Evolutionary conservation across 2,797 vertebrate species (phyloP).

Genomic region (Columba guinea): DNA sequence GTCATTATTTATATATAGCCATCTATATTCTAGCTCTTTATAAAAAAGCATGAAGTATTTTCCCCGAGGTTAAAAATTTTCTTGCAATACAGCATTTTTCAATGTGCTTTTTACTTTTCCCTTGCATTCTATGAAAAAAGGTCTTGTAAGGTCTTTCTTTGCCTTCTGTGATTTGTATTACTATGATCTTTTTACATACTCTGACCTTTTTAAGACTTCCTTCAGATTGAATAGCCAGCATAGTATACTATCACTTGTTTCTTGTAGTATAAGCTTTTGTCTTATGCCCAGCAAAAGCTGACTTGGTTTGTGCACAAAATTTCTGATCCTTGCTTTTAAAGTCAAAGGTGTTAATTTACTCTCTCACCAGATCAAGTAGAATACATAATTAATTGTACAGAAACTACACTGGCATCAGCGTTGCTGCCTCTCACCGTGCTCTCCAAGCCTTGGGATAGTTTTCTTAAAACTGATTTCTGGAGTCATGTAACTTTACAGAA

Average conservation of each 20-base stretch:
- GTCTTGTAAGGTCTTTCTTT: neutral
- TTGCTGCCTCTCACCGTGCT: accelerated
- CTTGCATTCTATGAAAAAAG: neutral
- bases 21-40: neutral
- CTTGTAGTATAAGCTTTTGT: neutral
- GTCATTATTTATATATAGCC: neutral
- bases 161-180: constrained; percentile 5
- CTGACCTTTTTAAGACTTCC: constrained; percentile 13
- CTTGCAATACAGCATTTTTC: neutral
- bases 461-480: neutral
- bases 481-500: neutral
- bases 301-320: neutral
- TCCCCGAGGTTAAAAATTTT: neutral
- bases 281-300: neutral
- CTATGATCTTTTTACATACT: constrained; percentile 7
- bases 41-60: neutral
- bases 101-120: neutral
- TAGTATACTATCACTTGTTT: neutral
- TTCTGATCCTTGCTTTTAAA: neutral
- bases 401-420: neutral
- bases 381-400: neutral
- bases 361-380: neutral
- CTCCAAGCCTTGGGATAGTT: neutral
- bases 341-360: neutral
- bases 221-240: neutral